Conservation (phyloP, 2,888 invertebrate genomes). For the Meloe dianella region DNA sequence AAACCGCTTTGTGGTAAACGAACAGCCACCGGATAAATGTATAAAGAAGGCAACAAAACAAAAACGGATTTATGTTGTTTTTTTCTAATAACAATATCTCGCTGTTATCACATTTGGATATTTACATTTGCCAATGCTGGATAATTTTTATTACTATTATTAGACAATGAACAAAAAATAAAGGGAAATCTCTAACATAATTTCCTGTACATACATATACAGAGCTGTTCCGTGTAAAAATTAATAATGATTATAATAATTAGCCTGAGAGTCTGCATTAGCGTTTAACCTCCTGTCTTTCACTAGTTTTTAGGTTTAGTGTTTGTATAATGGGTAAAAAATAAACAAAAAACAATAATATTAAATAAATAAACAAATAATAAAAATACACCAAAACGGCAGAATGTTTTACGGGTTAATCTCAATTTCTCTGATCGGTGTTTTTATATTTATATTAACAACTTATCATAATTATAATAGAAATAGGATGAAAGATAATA, state of each 20-base stretch:
- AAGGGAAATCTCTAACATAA: slow-evolving; percentile 27
- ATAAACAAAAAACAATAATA: slow-evolving; percentile 23
- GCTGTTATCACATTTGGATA: slow-evolving; percentile 30
- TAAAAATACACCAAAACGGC: slow-evolving; percentile 42
- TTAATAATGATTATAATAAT: slow-evolving; percentile 16
- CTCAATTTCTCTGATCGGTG: slow-evolving; percentile 15
- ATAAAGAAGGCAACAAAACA: background rate
- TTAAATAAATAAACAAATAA: slow-evolving; percentile 4
- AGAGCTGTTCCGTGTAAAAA: slow-evolving; percentile 30
- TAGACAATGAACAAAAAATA: slow-evolving; percentile 21
- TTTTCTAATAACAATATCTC: slow-evolving; percentile 17
- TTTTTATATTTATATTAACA: slow-evolving; percentile 9
- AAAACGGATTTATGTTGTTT: slow-evolving; percentile 26
- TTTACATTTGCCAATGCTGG: slow-evolving; percentile 27
- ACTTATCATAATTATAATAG: slow-evolving; percentile 17
- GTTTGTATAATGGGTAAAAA: slow-evolving; percentile 35
- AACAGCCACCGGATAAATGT: slow-evolving; percentile 20
- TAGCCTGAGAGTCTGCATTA: slow-evolving; percentile 26
- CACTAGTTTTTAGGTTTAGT: slow-evolving; percentile 50
- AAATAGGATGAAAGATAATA: slow-evolving; percentile 17
- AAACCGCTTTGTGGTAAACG: slow-evolving; percentile 5
- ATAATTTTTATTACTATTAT: slow-evolving; percentile 18
- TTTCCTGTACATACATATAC: slow-evolving; percentile 32
- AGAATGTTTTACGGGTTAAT: slow-evolving; percentile 51
- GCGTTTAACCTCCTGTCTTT: slow-evolving; percentile 52